Evolutionary conservation across 1,140 invertebrate genomes (phyloP), one percentile per base, ranked within the genome.

Genomic region (Danaus plexippus): DNA sequence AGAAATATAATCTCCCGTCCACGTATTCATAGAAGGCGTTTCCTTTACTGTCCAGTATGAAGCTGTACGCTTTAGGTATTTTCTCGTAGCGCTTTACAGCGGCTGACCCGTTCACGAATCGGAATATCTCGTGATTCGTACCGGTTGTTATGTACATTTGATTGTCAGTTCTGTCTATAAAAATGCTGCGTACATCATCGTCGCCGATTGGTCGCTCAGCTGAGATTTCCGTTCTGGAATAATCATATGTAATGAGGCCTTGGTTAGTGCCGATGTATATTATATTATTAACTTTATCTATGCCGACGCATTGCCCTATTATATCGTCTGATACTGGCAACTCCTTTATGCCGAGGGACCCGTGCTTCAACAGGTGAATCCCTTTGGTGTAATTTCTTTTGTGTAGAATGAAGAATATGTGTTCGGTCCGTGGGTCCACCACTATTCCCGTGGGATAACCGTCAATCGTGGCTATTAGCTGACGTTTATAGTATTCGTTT

Each of bases 311-410:
- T 63, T 87, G 84, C 0, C 80, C 79, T 1, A 64, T 57, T 5
- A 82, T 47, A 41, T 87, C 84, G 52, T 85, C 80, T 7, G 76
- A 66, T 0, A 85, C 52, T 1, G 75, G 76, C 7, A 87, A 43
- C 59, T 81, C 72, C 59, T 83, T 84, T 9, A 84, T 67, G 0
- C 80, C 84, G n/a, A 85, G 61, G 9, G 84, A 77, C 0, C 84
- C 84, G 54, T 84, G 75, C 54, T 71, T 72, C 40, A 87, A 49
- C 3, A 87, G 42, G 57, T 85, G 73, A 9, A 85, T 72, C 1
- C 84, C 84, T 73, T 77, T 84, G 0, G 84, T 85, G 43, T 82
- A 87, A 52, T 87, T 87, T 9, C 72, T 65, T 66, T 87, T 87
- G 45, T 87, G 76, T 0, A 87, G 68, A 3, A 84, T 65, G 56